phyloP scores from a whole-genome alignment of 2,113 vertebrate genomes.

The Eulemur rufifrons region DNA sequence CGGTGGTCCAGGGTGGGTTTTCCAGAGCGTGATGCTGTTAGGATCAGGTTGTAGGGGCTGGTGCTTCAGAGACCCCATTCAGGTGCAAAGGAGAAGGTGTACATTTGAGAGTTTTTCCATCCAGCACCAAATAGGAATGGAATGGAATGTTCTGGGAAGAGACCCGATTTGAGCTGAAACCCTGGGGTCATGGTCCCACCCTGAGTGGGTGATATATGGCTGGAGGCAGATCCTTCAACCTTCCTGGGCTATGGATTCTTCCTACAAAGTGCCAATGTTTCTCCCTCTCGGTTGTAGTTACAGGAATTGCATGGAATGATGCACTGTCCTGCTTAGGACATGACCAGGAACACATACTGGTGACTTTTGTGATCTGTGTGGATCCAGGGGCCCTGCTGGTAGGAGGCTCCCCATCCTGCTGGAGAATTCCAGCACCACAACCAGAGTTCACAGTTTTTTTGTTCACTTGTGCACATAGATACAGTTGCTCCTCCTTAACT shows the following conservation, averaged over 20 bases:
- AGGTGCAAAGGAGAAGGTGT: neutral
- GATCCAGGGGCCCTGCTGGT: neutral
- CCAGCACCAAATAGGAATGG: neutral
- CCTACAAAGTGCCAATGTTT: neutral
- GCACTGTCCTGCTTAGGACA: fast-evolving
- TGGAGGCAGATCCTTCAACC: neutral
- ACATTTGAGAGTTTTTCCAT: neutral
- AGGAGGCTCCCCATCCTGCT: neutral
- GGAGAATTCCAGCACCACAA: neutral
- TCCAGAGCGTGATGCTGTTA: neutral
- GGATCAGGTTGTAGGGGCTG: neutral
- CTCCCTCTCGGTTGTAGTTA: neutral
- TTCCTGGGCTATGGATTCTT: neutral
- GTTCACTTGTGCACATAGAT: neutral
- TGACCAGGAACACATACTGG: neutral
- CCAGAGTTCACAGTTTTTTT: neutral
- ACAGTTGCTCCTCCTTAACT: neutral
- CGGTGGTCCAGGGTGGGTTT: neutral
- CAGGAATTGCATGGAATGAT: fast-evolving
- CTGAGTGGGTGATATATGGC: neutral
- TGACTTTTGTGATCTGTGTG: neutral
- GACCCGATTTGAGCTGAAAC: neutral
- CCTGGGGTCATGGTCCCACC: neutral
- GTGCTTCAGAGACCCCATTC: neutral
- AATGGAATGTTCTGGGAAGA: neutral